Evolutionary conservation across 64 coral and sea anemone genomes (phyloP).

Genomic region (Stylophora pistillata): DNA sequence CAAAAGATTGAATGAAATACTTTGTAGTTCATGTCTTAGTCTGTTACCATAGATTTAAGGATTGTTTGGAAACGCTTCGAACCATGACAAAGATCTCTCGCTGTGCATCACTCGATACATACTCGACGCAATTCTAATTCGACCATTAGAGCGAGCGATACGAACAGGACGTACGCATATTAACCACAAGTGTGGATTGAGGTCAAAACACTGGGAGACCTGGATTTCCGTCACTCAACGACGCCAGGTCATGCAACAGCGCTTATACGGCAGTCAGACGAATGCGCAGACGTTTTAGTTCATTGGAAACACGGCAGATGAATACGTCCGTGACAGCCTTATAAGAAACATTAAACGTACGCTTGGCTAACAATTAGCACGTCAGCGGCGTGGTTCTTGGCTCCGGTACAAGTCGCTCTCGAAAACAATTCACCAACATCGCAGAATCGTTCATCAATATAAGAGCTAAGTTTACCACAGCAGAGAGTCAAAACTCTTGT

Average conservation of each 20-base stretch:
- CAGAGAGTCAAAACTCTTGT: slow-evolving; percentile 15
- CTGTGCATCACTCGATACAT: neutral
- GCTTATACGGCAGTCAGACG: slow-evolving; percentile 2
- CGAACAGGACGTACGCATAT: neutral
- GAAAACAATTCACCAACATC: slow-evolving; percentile 30
- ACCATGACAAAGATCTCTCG: neutral
- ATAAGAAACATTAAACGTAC: neutral
- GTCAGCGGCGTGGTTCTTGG: slow-evolving; percentile 17
- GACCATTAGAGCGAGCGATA: too few relatives aligned
- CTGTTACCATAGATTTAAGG: slow-evolving; percentile 18
- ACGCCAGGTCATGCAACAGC: slow-evolving; percentile 19
- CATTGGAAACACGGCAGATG: neutral
- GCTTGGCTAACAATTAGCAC: neutral
- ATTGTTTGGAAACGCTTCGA: slow-evolving; percentile 14
- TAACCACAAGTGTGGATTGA: neutral
- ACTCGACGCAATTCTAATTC: too few relatives aligned
- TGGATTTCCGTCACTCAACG: neutral
- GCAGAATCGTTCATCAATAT: neutral
- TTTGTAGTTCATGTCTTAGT: neutral
- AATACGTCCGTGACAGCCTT: neutral
- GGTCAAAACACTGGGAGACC: neutral
- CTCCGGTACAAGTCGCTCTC: slow-evolving; percentile 16
- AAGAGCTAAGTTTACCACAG: neutral
- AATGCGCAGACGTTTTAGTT: slow-evolving; percentile 1
- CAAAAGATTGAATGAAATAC: slow-evolving; percentile 23